phyloP scores from a whole-genome alignment of 2,113 vertebrate species.

The Sterna hirundo region DNA sequence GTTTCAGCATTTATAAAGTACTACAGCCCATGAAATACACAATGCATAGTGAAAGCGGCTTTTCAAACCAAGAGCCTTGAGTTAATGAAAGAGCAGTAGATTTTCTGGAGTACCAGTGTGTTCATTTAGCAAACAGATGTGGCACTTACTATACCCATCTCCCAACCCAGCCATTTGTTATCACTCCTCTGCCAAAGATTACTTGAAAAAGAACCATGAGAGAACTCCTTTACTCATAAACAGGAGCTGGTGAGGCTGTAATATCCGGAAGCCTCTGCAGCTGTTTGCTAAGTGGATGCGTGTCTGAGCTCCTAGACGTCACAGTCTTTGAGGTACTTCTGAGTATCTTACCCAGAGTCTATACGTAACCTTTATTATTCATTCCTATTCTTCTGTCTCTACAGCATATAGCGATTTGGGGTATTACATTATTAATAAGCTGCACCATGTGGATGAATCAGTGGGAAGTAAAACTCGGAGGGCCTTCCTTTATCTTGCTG shows the following conservation, averaged over 20 bases:
- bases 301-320: neutral
- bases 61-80: constrained; percentile 2
- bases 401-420: constrained; percentile 91
- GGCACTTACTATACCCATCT: neutral
- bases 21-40: neutral
- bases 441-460: constrained; percentile 96
- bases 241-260: constrained; percentile 3
- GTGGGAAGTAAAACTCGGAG: constrained; percentile 93
- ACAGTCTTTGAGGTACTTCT: neutral
- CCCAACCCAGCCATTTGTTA: constrained; percentile 15
- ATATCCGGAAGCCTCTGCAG: neutral
- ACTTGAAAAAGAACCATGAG: constrained; percentile 3
- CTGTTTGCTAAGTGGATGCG: neutral
- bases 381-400: constrained; percentile 1
- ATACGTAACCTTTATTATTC: neutral
- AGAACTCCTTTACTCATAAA: neutral
- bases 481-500: constrained; percentile 95
- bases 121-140: constrained; percentile 44
- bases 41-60: neutral
- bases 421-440: constrained; percentile 98
- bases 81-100: neutral
- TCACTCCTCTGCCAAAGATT: neutral
- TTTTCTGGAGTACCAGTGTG: neutral
- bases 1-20: neutral
- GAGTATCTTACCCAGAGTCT: neutral